A percentile compares a stretch with the other conserved stretches of the same genome.
These are phyloP conservation scores for Hesperophylax magnus DNA, from an alignment of 1,140 invertebrate genomes.

Conservation along the genomic window DNA sequence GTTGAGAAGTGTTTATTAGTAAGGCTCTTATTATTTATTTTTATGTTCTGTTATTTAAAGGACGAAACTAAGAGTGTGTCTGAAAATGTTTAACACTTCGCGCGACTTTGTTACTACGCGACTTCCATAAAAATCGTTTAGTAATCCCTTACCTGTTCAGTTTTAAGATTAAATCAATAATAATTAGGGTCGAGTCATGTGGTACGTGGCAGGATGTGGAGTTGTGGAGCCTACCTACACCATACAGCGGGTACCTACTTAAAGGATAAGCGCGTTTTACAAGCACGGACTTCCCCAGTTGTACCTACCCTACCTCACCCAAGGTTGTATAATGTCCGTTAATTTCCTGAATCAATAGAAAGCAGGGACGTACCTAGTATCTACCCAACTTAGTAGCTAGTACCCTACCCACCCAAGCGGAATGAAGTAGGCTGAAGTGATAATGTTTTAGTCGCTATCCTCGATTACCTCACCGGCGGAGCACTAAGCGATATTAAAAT, in stretches of 20 bases:
- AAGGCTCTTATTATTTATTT: too few species aligned
- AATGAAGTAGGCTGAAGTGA: background rate
- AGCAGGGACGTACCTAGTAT: too few species aligned
- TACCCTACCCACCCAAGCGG: background rate
- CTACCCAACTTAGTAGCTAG: background rate
- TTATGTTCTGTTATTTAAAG: too few species aligned
- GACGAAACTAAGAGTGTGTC: too few species aligned
- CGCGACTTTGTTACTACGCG: too few species aligned
- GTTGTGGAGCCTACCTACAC: background rate
- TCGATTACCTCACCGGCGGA: background rate
- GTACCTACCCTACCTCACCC: background rate
- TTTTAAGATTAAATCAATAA: too few species aligned
- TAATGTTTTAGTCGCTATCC: slow-evolving; percentile 16
- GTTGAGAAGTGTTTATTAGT: too few species aligned
- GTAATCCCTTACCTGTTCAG: too few species aligned
- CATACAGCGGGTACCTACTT: background rate
- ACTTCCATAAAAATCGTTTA: too few species aligned
- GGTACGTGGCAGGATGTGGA: background rate
- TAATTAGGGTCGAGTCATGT: background rate
- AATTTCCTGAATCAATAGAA: slow-evolving; percentile 7
- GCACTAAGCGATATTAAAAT: slow-evolving; percentile 23
- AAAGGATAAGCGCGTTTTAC: background rate
- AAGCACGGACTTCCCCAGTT: background rate
- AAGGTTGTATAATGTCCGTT: background rate
- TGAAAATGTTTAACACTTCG: too few species aligned